These are phyloP conservation scores for Hypomecis atomaria DNA, from an alignment of 2,888 invertebrate species.

Conservation along the genomic window DNA sequence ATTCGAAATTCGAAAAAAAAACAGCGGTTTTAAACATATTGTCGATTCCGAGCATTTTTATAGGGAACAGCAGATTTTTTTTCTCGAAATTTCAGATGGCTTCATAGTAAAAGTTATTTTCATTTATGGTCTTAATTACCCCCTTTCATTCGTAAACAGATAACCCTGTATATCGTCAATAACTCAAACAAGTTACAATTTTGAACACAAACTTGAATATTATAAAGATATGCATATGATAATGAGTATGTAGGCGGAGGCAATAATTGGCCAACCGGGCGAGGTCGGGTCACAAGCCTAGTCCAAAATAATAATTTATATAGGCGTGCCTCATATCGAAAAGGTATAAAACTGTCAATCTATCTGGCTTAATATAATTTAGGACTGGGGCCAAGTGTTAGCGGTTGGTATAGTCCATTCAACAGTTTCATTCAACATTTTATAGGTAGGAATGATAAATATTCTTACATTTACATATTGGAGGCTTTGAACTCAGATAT, in stretches of 20 bases:
- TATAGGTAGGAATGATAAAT: slow-evolving; percentile 19
- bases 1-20: no score
- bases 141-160: no score
- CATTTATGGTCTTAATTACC: no score
- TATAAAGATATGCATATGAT: slow-evolving; percentile 34
- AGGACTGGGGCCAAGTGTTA: slow-evolving; percentile 18
- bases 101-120: no score
- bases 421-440: slow-evolving; percentile 28
- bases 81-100: no score
- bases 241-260: slow-evolving; percentile 37
- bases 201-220: slow-evolving; percentile 10
- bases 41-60: no score
- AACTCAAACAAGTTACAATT: slow-evolving; percentile 10
- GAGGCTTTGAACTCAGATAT: slow-evolving; percentile 6
- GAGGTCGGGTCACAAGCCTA: slow-evolving; percentile 42
- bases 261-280: slow-evolving; percentile 40
- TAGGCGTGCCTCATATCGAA: slow-evolving; percentile 39
- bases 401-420: slow-evolving; percentile 27
- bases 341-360: slow-evolving; percentile 44
- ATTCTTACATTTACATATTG: slow-evolving; percentile 8
- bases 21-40: no score
- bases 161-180: background rate
- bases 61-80: no score
- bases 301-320: slow-evolving; percentile 41
- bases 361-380: slow-evolving; percentile 39